Percentiles rank a stretch among this genome's conserved stretches.
These are phyloP conservation scores for Chaetogeoica ovagalla DNA, from an alignment of 2,888 invertebrate species.

Conservation along the genomic window DNA sequence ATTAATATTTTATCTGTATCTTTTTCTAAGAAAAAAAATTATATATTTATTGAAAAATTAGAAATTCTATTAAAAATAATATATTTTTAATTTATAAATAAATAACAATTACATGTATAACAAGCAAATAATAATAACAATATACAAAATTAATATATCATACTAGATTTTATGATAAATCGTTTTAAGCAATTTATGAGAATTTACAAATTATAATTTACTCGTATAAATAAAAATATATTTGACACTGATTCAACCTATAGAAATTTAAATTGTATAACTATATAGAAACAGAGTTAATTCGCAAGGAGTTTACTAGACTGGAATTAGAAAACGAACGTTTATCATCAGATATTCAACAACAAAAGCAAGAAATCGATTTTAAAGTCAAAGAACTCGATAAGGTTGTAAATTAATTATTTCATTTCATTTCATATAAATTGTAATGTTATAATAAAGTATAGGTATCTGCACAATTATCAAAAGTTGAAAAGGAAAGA, in stretches of 20 bases:
- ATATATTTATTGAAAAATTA: neutral
- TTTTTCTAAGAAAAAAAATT: too few relatives aligned
- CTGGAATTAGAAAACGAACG: slow-evolving; percentile 59
- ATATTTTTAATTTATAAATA: neutral
- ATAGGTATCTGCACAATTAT: slow-evolving; percentile 59
- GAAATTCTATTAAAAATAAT: neutral
- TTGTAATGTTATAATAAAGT: slow-evolving; percentile 25
- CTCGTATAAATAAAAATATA: too few relatives aligned
- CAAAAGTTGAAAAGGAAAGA: slow-evolving; percentile 62
- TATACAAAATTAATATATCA: neutral
- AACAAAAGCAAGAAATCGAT: slow-evolving; percentile 59
- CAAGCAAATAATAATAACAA: neutral
- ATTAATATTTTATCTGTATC: too few relatives aligned
- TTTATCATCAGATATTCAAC: slow-evolving; percentile 60
- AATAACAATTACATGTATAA: neutral
- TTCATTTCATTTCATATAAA: neutral
- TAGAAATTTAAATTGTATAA: neutral
- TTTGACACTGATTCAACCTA: too few relatives aligned
- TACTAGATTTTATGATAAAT: too few relatives aligned
- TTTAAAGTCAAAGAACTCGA: slow-evolving; percentile 59
- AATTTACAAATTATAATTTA: too few relatives aligned
- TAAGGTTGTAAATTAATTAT: slow-evolving; percentile 58
- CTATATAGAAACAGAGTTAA: slow-evolving; percentile 57
- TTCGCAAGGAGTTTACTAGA: slow-evolving; percentile 60
- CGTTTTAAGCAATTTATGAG: too few relatives aligned